Conservation (phyloP, 2,113 vertebrate species). For the Papio anubis region DNA sequence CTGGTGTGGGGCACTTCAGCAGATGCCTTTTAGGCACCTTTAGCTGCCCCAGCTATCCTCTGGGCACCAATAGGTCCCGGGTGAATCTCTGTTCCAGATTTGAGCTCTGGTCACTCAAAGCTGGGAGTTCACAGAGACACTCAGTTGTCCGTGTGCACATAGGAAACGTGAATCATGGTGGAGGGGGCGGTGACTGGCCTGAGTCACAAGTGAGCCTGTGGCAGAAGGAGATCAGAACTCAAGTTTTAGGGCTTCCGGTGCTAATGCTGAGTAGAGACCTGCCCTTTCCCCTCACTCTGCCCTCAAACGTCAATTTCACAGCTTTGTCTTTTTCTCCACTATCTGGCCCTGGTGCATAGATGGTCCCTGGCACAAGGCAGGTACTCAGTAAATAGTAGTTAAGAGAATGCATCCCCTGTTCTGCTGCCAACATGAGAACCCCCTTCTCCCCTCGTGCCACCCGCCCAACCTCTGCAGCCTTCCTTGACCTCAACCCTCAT, state of each 20-base stretch:
- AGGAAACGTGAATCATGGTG: background rate
- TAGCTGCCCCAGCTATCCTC: background rate
- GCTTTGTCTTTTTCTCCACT: background rate
- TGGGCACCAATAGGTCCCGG: background rate
- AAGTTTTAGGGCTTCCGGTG: background rate
- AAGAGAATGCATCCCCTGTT: background rate
- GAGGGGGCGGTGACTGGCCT: background rate
- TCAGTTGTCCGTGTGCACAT: fast-evolving
- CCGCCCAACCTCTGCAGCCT: background rate
- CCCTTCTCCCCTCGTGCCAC: background rate
- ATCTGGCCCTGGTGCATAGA: background rate
- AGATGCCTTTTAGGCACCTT: background rate
- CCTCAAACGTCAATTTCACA: background rate
- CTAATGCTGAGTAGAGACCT: too few species aligned
- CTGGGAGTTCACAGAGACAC: background rate
- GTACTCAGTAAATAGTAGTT: background rate
- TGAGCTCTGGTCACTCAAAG: background rate
- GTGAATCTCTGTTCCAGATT: background rate
- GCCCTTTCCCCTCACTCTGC: background rate
- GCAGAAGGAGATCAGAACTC: background rate
- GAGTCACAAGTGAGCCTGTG: background rate
- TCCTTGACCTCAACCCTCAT: background rate
- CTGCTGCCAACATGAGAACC: background rate
- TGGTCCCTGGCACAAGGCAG: too few species aligned
- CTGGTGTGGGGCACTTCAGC: background rate